Evolutionary conservation across 2,888 invertebrate species (phyloP), one percentile per base, ranked within the genome.

Genomic region (Drosophila anomalata): DNA sequence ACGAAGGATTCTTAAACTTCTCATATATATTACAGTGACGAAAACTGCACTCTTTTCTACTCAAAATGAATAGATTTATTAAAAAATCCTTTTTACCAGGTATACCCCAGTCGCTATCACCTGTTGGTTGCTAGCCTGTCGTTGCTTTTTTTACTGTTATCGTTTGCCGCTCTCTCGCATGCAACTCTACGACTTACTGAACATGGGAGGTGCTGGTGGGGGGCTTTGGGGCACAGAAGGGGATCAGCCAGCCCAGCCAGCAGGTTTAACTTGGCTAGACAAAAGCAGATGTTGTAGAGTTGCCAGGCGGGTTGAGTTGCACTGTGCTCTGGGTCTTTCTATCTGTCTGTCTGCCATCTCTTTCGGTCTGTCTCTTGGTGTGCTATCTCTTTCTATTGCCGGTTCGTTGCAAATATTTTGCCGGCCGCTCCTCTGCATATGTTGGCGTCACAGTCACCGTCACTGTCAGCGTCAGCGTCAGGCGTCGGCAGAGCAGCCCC

Each of bases 381-480:
- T 44, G 36, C 55, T 42, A 50, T 71, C 73, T 55, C 59, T 53
- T 54, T 71, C 70, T 69, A 69, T 70, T 66, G 73, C 73, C 71
- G 55, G 73, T 65, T 71, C 68, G 69, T 69, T 69, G 71, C 71
- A 72, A 73, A 73, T 72, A 66, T 69, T 69, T 65, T 44, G 60
- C 70, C 60, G 70, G 70, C 41, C 50, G 65, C 66, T 57, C 44
- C 55, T 65, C 55, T 31, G 51, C 14, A 33, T 39, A 57, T 48
- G 68, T 44, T 24, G 14, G 50, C 9, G 51, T 36, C 41, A 7
- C 20, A 9, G 50, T 20, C n/a, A 12, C 36, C 22, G 42, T 26
- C 53, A 4, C 48, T n/a, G 54, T 12, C 26, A n/a, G 7, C 47
- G 53, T 39, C 50, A 11, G 36, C 47, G 53, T 39, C 50, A 11